Evolutionary conservation across 2,113 vertebrate species (phyloP).

Genomic region (Pungitius pungitius): DNA sequence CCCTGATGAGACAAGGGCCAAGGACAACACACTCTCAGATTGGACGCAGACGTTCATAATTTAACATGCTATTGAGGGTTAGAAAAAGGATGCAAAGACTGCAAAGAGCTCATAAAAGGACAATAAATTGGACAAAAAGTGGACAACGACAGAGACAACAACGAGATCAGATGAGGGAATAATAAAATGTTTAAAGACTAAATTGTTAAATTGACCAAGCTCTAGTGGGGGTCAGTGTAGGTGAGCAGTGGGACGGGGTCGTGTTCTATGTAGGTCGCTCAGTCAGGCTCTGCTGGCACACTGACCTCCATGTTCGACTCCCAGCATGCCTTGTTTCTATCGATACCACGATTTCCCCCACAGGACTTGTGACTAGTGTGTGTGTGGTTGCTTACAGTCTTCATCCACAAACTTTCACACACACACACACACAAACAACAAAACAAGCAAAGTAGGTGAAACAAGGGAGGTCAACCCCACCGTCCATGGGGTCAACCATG

Average conservation of each 20-base stretch:
- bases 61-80: not conserved
- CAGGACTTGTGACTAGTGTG: not conserved
- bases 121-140: not conserved
- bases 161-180: no score
- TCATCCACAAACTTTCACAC: not conserved
- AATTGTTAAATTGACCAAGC: not conserved
- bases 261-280: constrained; percentile 37
- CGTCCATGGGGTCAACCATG: not conserved
- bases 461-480: not conserved
- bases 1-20: not conserved
- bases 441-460: constrained; percentile 20
- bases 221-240: constrained; percentile 5
- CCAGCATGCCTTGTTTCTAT: constrained; percentile 55
- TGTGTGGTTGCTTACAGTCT: not conserved
- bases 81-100: not conserved
- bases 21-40: not conserved
- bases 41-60: not conserved
- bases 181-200: not conserved
- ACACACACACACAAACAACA: constrained; percentile 9
- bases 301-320: constrained; percentile 46
- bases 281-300: constrained; percentile 44
- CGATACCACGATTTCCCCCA: constrained; percentile 20
- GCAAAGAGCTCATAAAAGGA: not conserved
- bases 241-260: constrained; percentile 12
- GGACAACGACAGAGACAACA: not conserved